Conservation (phyloP, 2,888 invertebrate genomes). For the Caenorhabditis sp. region DNA sequence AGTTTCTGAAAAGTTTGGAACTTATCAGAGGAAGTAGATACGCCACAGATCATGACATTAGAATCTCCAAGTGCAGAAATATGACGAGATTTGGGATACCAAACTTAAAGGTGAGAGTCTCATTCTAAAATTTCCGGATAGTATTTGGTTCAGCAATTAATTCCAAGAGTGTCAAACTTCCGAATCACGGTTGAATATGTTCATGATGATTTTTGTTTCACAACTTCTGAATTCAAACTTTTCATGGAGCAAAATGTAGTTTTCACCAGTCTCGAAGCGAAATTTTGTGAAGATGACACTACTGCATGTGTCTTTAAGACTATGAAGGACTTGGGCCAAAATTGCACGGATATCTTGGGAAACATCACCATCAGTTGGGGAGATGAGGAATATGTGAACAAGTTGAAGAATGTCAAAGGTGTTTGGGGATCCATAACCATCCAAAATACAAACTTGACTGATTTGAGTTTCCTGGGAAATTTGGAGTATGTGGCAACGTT, state of each 20-base stretch:
- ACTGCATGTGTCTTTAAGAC: slow-evolving; percentile 18
- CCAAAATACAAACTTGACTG: slow-evolving; percentile 18
- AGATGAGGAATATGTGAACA: slow-evolving; percentile 18
- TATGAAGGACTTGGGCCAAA: slow-evolving; percentile 2
- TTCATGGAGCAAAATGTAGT: slow-evolving; percentile 26
- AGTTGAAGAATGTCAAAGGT: slow-evolving; percentile 16
- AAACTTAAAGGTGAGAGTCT: not conserved
- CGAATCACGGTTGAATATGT: not conserved
- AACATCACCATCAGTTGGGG: not conserved
- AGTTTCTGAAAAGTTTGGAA: slow-evolving; percentile 29
- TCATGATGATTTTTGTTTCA: slow-evolving; percentile 35
- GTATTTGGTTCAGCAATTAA: not conserved
- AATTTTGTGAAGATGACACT: slow-evolving; percentile 16
- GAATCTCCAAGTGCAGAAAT: not conserved
- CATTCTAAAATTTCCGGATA: slow-evolving; percentile 13
- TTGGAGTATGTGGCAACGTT: slow-evolving; percentile 2
- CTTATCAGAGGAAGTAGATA: slow-evolving; percentile 6
- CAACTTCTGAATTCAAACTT: slow-evolving; percentile 16
- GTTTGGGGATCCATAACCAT: slow-evolving; percentile 26
- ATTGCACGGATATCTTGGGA: slow-evolving; percentile 25
- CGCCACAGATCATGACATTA: slow-evolving; percentile 9
- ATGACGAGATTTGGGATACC: slow-evolving; percentile 21
- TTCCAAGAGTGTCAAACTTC: not conserved
- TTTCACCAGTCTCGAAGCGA: slow-evolving; percentile 25
- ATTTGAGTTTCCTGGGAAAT: slow-evolving; percentile 13